Percentiles rank a stretch among this genome's conserved stretches.
Evolutionary conservation across 2,888 invertebrate species (phyloP).

Genomic region (Caradrina kadenii): DNA sequence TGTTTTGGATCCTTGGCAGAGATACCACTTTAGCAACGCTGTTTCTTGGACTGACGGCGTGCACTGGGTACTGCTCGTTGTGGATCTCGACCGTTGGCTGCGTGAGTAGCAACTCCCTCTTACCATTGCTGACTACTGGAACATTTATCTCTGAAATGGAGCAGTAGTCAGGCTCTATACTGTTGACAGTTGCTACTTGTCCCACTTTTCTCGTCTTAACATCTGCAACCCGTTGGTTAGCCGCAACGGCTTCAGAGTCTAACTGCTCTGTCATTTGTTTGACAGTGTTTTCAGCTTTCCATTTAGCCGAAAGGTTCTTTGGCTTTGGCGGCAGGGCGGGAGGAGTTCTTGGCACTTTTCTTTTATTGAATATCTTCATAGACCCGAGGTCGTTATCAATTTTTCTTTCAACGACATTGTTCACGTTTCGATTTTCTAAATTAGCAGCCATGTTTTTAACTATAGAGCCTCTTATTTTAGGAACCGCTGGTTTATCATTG

Average conservation of each 20-base stretch:
- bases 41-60: constrained; percentile 81
- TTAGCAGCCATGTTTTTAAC: constrained; percentile 89
- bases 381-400: constrained; percentile 81
- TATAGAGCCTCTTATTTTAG: constrained; percentile 88
- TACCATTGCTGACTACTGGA: constrained; percentile 91
- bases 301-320: constrained; percentile 93
- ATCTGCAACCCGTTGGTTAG: constrained; percentile 91
- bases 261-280: constrained; percentile 83
- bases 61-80: constrained; percentile 86
- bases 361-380: constrained; percentile 88
- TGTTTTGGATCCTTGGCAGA: constrained; percentile 84
- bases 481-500: constrained; percentile 77
- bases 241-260: constrained; percentile 91
- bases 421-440: constrained; percentile 85
- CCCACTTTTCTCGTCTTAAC: constrained; percentile 89
- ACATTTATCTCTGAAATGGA: constrained; percentile 94
- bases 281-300: constrained; percentile 89
- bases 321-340: constrained; percentile 95
- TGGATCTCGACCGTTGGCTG: constrained; percentile 90
- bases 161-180: constrained; percentile 93
- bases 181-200: constrained; percentile 87
- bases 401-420: constrained; percentile 84
- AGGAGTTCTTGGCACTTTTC: constrained; percentile 92
- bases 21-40: constrained; percentile 87
- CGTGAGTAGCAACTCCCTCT: constrained; percentile 88